Evolutionary conservation across 1,140 invertebrate species (phyloP), one percentile per base, ranked within the genome.

Genomic region (Drosophila suzukii): DNA sequence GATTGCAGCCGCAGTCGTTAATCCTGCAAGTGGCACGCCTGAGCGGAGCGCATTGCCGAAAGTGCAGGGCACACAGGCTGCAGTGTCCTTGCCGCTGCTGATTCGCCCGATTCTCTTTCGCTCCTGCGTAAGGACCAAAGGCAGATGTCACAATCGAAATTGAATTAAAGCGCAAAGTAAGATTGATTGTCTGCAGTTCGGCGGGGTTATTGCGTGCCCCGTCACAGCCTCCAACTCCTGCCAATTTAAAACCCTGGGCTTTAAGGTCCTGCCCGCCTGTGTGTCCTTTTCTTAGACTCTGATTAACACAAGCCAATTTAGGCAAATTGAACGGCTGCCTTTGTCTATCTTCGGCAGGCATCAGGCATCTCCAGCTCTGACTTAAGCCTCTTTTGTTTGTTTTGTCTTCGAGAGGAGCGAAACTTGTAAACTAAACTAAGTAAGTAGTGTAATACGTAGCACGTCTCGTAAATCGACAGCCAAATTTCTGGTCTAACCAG

Each of bases 81-180:
- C 80, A 67, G 60, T 77, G 73, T 77, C 70, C 78, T 73, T 75
- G 60, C 63, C 49, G 49, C 75, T 67, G 61, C 38, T 30, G 44
- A 57, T 38, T 49, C 57, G 3, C 30, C 60, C n/a, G 38, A 38
- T 39, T 49, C 13, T 47, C 44, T 38, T 47, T 56, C 55, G 20
- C 27, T 30, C 38, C 72, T 75, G 72, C 71, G 75, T 67, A 70
- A 78, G 59, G 80, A 88, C 80, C 85, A 81, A 84, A 89, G 84
- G 84, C 84, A 89, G 84, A 89, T 89, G 84, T 89, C 84, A 89
- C 84, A 89, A 89, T 89, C 85, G 84, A 89, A 89, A 89, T 89
- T 89, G 84, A 89, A 89, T 89, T 89, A 89, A 89, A 89, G 84
- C 84, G 85, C 84, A 89, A 89, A 89, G 84, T 90, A 89, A 89